Evolutionary conservation across 2,797 vertebrate genomes (phyloP), one percentile per base, ranked within the genome.

Genomic region (Gymnopithys bicolor): DNA sequence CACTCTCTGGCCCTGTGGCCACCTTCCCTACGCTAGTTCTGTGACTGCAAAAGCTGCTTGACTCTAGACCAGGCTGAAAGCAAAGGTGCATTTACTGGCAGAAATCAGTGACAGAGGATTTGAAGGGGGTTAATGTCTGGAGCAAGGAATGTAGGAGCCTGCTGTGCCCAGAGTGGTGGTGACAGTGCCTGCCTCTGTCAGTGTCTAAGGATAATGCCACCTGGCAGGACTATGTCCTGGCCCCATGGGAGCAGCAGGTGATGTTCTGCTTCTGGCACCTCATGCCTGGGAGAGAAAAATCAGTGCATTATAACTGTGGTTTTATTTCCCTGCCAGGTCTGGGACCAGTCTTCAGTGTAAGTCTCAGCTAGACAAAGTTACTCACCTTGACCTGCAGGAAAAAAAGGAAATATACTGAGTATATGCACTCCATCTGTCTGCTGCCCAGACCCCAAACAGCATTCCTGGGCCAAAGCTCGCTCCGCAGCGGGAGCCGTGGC

Each of bases 281-380:
- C 2, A 1, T 21, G 45, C 14, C 0, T 18, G 8, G 16, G 48
- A 79, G 52, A 74, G 27, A 81, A 73, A 17, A 4, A 48, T 0
- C 7, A 51, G 78, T 13, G n/a, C 60, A 39, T 25, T 74, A 10
- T 92, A 86, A 93, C 77, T 79, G 32, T 81, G 33, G 11, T 60
- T 69, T 58, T 91, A 49, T 92, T 52, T 92, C 52, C 67, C 74
- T 87, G 80, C 56, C 97, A 99, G 99, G 99, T 99, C 76, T 99
- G 99, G 99, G 99, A 99, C 98, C 99, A 99, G 94, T 99, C 99
- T 87, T 99, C 99, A 78, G 99, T 99, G 95, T 99, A 98, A 99
- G 96, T 92, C 96, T 97, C 97, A 95, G 95, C 97, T 89, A 94
- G 91, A 96, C 90, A 95, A 92, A 89, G 68, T 86, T 90, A 95